Conservation (phyloP, 2,888 invertebrate species). For the Nowickia ferox region DNA sequence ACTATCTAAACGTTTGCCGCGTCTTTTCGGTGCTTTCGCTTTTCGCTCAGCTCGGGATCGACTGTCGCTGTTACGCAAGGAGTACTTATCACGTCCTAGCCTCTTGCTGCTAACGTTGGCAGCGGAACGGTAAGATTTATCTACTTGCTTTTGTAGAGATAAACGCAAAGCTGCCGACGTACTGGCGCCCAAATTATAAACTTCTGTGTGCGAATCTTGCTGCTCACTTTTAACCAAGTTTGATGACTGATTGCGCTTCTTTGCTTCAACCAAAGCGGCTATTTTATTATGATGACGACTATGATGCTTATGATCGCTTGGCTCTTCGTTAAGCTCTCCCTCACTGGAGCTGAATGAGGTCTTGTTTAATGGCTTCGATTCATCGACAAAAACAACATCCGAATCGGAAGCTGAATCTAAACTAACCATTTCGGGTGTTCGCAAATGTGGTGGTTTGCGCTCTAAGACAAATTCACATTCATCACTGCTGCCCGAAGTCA, state of each 20-base stretch:
- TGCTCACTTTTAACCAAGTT: conserved; percentile 63
- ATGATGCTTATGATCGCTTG: conserved; percentile 32
- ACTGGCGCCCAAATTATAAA: conserved; percentile 79
- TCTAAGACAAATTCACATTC: conserved; percentile 82
- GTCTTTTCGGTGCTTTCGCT: conserved; percentile 36
- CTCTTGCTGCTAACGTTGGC: conserved; percentile 15
- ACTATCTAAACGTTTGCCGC: conserved; percentile 68
- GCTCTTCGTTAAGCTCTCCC: conserved; percentile 67
- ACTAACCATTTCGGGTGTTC: conserved; percentile 83
- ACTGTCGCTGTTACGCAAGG: conserved; percentile 38
- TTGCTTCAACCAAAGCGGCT: conserved; percentile 59
- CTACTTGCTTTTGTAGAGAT: conserved; percentile 74
- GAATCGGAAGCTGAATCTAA: conserved; percentile 82
- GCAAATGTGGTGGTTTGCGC: conserved; percentile 82
- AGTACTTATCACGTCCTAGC: conserved; percentile 60
- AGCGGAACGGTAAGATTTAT: conserved; percentile 61
- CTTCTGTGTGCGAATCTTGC: conserved; percentile 68
- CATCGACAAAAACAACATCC: conserved; percentile 82
- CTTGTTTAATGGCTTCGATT: conserved; percentile 73
- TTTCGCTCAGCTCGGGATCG: conserved; percentile 36
- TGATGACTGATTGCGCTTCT: conserved; percentile 54
- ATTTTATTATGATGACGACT: conserved; percentile 48
- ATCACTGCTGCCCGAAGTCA: conserved; percentile 80
- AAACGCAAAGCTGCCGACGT: conserved; percentile 79
- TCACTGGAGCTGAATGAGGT: conserved; percentile 72